Evolutionary conservation across 2,113 vertebrate species (phyloP).

Genomic region (Tretioscincus oriximinensis): DNA sequence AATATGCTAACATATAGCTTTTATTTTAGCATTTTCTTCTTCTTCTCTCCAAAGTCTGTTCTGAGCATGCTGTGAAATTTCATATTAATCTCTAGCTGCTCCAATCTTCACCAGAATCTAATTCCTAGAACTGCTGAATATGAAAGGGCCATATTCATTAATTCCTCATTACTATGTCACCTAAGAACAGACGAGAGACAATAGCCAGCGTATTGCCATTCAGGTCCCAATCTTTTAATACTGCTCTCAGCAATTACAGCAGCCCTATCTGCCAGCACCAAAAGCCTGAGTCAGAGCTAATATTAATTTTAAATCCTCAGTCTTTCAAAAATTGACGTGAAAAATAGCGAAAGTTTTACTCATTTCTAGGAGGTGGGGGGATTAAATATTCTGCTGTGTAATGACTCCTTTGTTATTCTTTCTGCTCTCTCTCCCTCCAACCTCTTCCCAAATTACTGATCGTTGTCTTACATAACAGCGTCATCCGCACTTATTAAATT

Average conservation of each 20-base stretch:
- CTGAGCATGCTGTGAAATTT: neutral
- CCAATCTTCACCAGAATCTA: neutral
- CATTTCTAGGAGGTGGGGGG: slow-evolving; percentile 46
- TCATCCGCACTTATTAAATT: slow-evolving; percentile 72
- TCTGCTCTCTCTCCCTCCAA: neutral
- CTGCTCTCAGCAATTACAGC: slow-evolving; percentile 51
- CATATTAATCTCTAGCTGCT: neutral
- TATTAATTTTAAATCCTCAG: slow-evolving; percentile 62
- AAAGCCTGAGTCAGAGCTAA: slow-evolving; percentile 57
- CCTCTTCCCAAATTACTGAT: slow-evolving; percentile 70
- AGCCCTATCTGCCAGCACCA: slow-evolving; percentile 50
- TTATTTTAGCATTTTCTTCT: neutral
- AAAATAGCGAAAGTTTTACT: slow-evolving; percentile 62
- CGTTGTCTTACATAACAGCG: slow-evolving; percentile 72
- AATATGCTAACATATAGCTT: neutral
- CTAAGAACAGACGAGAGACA: slow-evolving; percentile 38
- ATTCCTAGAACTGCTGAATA: slow-evolving; percentile 2
- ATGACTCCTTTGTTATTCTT: slow-evolving; percentile 68
- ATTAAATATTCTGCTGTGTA: slow-evolving; percentile 71
- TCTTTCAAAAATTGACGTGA: slow-evolving; percentile 54
- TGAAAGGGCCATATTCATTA: neutral
- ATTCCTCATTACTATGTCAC: slow-evolving; percentile 29
- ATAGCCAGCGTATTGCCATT: slow-evolving; percentile 43
- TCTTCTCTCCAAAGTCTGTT: too few relatives aligned
- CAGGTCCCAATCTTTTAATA: slow-evolving; percentile 55